Base-by-base conservation (phyloP, 2,888 invertebrate species). In the Drosophila birchii region DNA sequence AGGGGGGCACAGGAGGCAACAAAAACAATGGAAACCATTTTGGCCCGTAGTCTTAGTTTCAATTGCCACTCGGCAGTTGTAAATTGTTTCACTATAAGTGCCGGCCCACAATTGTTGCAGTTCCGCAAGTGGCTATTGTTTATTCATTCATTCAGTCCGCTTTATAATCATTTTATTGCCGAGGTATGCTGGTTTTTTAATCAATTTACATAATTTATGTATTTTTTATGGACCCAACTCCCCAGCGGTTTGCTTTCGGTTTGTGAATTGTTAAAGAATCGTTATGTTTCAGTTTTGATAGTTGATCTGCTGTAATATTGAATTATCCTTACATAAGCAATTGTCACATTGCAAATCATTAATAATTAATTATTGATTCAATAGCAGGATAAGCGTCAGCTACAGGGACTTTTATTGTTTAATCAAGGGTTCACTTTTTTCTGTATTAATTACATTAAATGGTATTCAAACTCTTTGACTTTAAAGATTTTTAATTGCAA, bases 61-160 rank as follows among this genome's bases (percentile, higher is more conserved):
- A 70, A 89, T 75, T 71, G 72, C 73, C 59, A 53, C 75, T 72
- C 66, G 43, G 41, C 72, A 64, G 57, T 69, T 75, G 43, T 75
- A 70, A 66, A 62, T 60, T 60, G 67, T 61, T 62, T 34, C 68
- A 69, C 47, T 49, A 69, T 54, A 18, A 47, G 66, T 23, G 67
- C 55, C 49, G 32, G 14, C 34, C 49, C 43, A 23, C 68, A 58
- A 54, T 44, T 70, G 38, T 59, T 76, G 71, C 71, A 39, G 57
- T 54, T 45, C 66, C 26, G 63, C 53, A 45, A 81, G 78, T 80
- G 75, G 26, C 56, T 53, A 62, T 83, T 84, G 68, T 57, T 56
- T 73, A 66, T 58, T 74, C 51, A 72, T 70, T 60, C 61, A 56
- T 34, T 61, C 34, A 23, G 16, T 43, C 41, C 14, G 47, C 23